phyloP scores from a whole-genome alignment of 2,797 vertebrate species.

The Chaunax sp. region DNA sequence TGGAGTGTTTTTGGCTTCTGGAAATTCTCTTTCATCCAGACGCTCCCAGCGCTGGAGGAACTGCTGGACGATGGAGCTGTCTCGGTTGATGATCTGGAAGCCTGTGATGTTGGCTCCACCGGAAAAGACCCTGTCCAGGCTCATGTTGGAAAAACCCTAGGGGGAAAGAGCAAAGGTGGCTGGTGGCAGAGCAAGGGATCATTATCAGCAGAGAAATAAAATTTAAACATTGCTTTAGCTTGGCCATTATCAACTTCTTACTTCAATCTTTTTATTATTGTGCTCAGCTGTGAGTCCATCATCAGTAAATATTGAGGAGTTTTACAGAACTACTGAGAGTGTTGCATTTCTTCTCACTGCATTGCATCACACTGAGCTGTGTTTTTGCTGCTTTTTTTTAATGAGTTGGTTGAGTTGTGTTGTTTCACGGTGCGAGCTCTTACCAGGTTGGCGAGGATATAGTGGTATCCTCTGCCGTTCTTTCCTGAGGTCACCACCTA shows the following conservation, averaged over 20 bases:
- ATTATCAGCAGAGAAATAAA: constrained; percentile 22
- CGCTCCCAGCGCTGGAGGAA: constrained; percentile 98
- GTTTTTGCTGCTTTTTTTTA: constrained; percentile 7
- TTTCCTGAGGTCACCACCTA: constrained; percentile 95
- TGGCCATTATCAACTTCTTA: constrained; percentile 6
- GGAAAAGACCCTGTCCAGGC: constrained; percentile 92
- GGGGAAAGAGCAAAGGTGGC: constrained; percentile 50
- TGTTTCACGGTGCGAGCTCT: constrained; percentile 68
- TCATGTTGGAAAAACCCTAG: constrained; percentile 95
- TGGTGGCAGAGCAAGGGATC: constrained; percentile 20
- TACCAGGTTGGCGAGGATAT: constrained; percentile 98
- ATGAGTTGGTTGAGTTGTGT: constrained; percentile 29
- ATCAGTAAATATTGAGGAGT: constrained; percentile 5
- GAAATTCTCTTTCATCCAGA: constrained; percentile 97
- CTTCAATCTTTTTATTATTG: constrained; percentile 12
- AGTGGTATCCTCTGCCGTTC: constrained; percentile 96
- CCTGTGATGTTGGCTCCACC: constrained; percentile 97
- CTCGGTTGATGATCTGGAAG: constrained; percentile 97
- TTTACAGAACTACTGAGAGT: neutral
- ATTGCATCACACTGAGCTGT: constrained; percentile 49
- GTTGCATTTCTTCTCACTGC: constrained; percentile 35
- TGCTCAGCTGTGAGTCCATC: constrained; percentile 11
- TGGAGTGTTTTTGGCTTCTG: constrained; percentile 94
- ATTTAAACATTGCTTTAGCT: constrained; percentile 22
- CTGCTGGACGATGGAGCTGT: constrained; percentile 95